Base-by-base conservation (phyloP, 2,888 invertebrate genomes). In the Callyntrura sp. region DNA sequence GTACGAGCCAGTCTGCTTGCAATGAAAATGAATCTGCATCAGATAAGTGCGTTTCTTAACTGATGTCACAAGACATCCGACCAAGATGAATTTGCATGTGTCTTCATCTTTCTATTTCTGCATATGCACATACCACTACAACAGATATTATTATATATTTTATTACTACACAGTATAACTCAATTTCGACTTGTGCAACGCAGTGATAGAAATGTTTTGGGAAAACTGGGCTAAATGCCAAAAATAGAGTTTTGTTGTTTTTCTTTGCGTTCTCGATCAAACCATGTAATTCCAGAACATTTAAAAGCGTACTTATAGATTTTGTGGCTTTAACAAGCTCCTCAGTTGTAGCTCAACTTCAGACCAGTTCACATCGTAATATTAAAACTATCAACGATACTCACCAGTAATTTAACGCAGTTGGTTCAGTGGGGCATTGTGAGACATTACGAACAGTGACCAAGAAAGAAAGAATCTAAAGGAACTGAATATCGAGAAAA, bases 11-110 rank as follows among this genome's bases (percentile, higher is more conserved):
- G 62, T 12, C 14, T 28, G 35, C 68, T 35, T 35, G n/a, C 0
- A n/a, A 35, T 28, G 68, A 68, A 68, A 35, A 20, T 35, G 68
- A 68, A 68, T 35, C 68, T n/a, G 68, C 35, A 35, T 14, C 28
- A 68, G 14, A 68, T 35, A 68, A 48, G 73, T 23, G 35, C 35
- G 73, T 23, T 76, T 48, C 23, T 12, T 76, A 68, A 48, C 35
- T 76, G 48, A 76, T 48, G 73, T 76, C 73, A 48, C 48, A 76
- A 76, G 73, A 76, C 48, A 48, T 76, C 35, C 73, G 3, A 35
- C 35, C 3, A 20, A 17, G 48, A 48, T n/a, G 48, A 51, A 76
- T 76, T 51, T 45, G 73, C 48, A 48, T 76, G 14, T 1, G 25
- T 5, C 23, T 0, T 4, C 8, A 28, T 68, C 28, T 35, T 35